These are phyloP conservation scores for Phymorhynchus buccinoides DNA, from an alignment of 1,140 invertebrate species.

Conservation along the genomic window DNA sequence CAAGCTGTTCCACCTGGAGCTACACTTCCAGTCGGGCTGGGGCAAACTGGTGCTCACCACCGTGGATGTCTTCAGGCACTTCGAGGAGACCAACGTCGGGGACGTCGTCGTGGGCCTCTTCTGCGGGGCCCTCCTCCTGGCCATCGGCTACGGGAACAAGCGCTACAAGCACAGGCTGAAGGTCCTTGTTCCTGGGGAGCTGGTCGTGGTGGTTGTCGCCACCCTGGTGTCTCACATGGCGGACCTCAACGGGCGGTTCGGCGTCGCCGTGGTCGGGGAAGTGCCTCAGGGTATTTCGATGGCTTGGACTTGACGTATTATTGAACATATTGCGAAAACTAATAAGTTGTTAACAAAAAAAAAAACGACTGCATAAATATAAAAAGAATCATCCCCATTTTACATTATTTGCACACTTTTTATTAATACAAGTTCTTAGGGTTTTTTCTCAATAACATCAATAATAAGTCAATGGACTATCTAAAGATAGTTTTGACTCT, in stretches of 20 bases:
- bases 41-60: constrained; percentile 62
- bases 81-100: constrained; percentile 56
- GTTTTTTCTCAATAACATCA: too few relatives aligned
- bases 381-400: too few relatives aligned
- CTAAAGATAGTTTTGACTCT: too few relatives aligned
- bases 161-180: constrained; percentile 79
- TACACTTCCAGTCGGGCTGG: constrained; percentile 42
- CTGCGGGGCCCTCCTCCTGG: constrained; percentile 80
- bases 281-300: constrained; percentile 67
- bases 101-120: constrained; percentile 80
- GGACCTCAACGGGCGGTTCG: constrained; percentile 53
- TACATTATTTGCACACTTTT: too few relatives aligned
- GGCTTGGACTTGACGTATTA: too few relatives aligned
- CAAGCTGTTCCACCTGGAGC: constrained; percentile 81
- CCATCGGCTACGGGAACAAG: constrained; percentile 88
- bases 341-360: too few relatives aligned
- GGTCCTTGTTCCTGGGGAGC: constrained; percentile 88
- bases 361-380: too few relatives aligned
- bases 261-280: constrained; percentile 70
- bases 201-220: constrained; percentile 39
- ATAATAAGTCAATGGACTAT: too few relatives aligned
- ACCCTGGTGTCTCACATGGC: constrained; percentile 40
- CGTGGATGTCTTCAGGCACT: constrained; percentile 60
- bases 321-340: too few relatives aligned
- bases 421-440: too few relatives aligned